Conservation (phyloP, 1,140 invertebrate genomes). For the Tetramorium simillimum region DNA sequence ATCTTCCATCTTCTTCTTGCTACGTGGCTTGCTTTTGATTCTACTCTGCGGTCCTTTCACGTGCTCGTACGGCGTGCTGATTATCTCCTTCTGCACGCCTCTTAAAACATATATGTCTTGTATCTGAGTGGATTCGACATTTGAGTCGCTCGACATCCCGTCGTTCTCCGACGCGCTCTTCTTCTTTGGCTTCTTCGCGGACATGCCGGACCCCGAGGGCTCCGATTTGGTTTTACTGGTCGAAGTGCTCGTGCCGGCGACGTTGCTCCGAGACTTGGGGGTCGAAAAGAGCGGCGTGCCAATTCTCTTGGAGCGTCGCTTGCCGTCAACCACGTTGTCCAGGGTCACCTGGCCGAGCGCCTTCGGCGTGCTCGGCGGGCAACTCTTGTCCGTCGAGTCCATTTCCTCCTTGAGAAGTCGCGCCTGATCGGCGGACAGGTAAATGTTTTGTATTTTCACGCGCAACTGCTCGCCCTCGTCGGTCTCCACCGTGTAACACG, state of each 20-base stretch:
- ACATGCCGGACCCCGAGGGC: conserved; percentile 71
- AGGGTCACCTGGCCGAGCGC: conserved; percentile 74
- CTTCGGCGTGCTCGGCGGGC: conserved; percentile 76
- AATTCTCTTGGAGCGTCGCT: conserved; percentile 76
- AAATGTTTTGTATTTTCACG: conserved; percentile 78
- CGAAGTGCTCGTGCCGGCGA: background rate
- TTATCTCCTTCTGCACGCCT: conserved; percentile 86
- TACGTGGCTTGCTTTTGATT: conserved; percentile 75
- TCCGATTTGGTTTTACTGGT: conserved; percentile 23
- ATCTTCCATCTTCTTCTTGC: conserved; percentile 78
- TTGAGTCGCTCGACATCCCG: conserved; percentile 63
- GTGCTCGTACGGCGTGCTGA: conserved; percentile 80
- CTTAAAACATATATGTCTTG: conserved; percentile 77
- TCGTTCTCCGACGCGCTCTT: conserved; percentile 59
- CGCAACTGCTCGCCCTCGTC: conserved; percentile 76
- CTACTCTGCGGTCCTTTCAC: conserved; percentile 72
- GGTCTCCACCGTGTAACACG: conserved; percentile 73
- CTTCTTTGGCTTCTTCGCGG: conserved; percentile 23
- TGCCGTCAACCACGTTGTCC: conserved; percentile 80
- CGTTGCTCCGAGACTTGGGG: conserved; percentile 59
- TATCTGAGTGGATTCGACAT: conserved; percentile 9
- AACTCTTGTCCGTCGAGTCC: conserved; percentile 55
- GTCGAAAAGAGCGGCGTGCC: conserved; percentile 61
- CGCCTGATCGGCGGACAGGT: conserved; percentile 78
- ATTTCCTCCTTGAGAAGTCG: conserved; percentile 77